phyloP scores from a whole-genome alignment of 1,140 invertebrate species.

The Neodiprion lecontei region DNA sequence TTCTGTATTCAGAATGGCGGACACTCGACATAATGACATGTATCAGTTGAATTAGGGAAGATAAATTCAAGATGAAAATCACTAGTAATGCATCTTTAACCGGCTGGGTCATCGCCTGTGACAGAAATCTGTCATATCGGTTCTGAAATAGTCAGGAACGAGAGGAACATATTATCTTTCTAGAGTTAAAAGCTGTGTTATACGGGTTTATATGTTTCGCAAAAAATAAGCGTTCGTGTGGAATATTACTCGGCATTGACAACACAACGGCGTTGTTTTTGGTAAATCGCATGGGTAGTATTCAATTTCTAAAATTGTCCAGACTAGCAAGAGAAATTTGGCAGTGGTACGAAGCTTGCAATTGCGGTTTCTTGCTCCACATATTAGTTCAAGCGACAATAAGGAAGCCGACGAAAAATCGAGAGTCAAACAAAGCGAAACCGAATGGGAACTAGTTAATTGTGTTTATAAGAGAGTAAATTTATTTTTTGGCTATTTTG shows the following conservation, averaged over 20 bases:
- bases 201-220: slow-evolving; percentile 39
- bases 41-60: slow-evolving; percentile 21
- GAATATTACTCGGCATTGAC: slow-evolving; percentile 17
- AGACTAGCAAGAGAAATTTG: slow-evolving; percentile 26
- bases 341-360: slow-evolving; percentile 32
- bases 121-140: slow-evolving; percentile 27
- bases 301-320: slow-evolving; percentile 32
- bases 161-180: slow-evolving; percentile 37
- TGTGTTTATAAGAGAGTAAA: slow-evolving; percentile 10
- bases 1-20: slow-evolving; percentile 35
- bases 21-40: slow-evolving; percentile 20
- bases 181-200: slow-evolving; percentile 37
- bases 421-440: slow-evolving; percentile 15
- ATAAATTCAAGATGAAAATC: slow-evolving; percentile 30
- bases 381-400: slow-evolving; percentile 31
- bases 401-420: slow-evolving; percentile 29
- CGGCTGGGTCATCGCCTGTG: slow-evolving; percentile 34
- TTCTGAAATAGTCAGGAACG: slow-evolving; percentile 32
- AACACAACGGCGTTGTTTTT: slow-evolving; percentile 33
- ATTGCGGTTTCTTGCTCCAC: slow-evolving; percentile 32
- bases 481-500: slow-evolving; percentile 12
- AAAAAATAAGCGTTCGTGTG: not conserved
- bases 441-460: slow-evolving; percentile 15
- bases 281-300: slow-evolving; percentile 33
- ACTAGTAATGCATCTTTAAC: slow-evolving; percentile 35